Evolutionary conservation across 2,113 vertebrate genomes (phyloP), one percentile per base, ranked within the genome.

Genomic region (Ailurus styani): DNA sequence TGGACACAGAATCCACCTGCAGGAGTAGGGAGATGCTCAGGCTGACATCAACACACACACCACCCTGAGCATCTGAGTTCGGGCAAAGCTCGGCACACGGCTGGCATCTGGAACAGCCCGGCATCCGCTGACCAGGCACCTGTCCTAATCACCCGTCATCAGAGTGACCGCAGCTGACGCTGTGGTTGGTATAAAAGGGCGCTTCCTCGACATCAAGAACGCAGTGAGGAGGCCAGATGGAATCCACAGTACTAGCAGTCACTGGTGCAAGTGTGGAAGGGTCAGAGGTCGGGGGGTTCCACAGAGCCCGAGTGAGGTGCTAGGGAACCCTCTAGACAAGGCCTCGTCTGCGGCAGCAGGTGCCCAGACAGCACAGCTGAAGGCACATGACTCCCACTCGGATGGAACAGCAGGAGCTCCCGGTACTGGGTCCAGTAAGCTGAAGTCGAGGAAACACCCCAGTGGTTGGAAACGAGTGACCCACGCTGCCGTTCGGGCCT

Each of bases 181-280:
- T 13, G 6, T 21, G 42, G 27, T 20, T 21, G 73, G n/a, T 77
- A 27, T n/a, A 12, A 25, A 70, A 27, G 47, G 40, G 23, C 8
- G 14, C 52, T 68, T 62, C 37, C 12, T 85, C 25, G 52, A 14
- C 37, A 27, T 37, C n/a, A 29, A 21, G 23, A 54, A 29, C n/a
- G 20, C 0, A 8, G 5, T 1, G 47, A 8, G 52, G 23, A 77
- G 20, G 15, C 4, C 57, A 57, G 50, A 42, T 20, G 42, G 70
- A 54, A 55, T 29, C 2, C 12, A 23, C 2, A 37, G 47, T 25
- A 7, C 4, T 27, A n/a, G 37, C 3, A 7, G 10, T 17, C 9
- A 21, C 9, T 3, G 14, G 40, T 2, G 0, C 45, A 18, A 8
- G 5, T 2, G 7, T 0, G 4, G 12, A 50, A 0, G 2, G 57